Evolutionary conservation across 2,888 invertebrate species (phyloP).

Genomic region (Physocephala rufipes): DNA sequence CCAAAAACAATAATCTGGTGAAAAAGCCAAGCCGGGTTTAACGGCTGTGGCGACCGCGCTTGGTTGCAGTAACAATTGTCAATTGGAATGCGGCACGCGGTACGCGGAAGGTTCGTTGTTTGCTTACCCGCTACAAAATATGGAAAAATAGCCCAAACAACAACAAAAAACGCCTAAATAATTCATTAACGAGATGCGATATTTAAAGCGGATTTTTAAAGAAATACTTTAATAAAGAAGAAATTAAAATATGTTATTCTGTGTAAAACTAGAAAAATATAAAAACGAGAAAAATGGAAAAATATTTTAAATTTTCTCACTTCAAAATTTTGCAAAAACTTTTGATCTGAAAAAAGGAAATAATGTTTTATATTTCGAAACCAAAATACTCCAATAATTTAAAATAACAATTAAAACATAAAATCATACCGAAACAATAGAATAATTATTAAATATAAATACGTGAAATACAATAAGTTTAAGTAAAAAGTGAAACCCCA

Average conservation of each 20-base stretch:
- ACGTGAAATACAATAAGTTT: too few species aligned
- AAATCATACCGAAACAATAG: too few species aligned
- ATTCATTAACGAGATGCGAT: too few species aligned
- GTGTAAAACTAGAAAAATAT: not conserved
- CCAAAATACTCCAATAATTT: too few species aligned
- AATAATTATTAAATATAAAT: too few species aligned
- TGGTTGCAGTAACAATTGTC: conserved; percentile 66
- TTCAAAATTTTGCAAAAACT: too few species aligned
- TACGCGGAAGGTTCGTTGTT: conserved; percentile 56
- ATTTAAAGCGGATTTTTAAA: not conserved
- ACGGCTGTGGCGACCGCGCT: conserved; percentile 55
- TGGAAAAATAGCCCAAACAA: conserved; percentile 31
- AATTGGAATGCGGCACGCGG: conserved; percentile 52
- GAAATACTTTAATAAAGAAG: not conserved
- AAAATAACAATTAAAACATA: too few species aligned
- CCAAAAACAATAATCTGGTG: not conserved
- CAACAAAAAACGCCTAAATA: conserved; percentile 18
- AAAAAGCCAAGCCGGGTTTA: conserved; percentile 46
- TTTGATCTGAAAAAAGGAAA: too few species aligned
- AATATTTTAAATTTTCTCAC: too few species aligned
- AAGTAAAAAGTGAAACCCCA: too few species aligned
- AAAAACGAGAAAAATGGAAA: not conserved
- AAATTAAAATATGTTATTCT: not conserved
- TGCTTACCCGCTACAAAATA: conserved; percentile 30
- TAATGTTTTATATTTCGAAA: too few species aligned